phyloP scores from a whole-genome alignment of 1,140 invertebrate species.

The Leptopilina boulardi region DNA sequence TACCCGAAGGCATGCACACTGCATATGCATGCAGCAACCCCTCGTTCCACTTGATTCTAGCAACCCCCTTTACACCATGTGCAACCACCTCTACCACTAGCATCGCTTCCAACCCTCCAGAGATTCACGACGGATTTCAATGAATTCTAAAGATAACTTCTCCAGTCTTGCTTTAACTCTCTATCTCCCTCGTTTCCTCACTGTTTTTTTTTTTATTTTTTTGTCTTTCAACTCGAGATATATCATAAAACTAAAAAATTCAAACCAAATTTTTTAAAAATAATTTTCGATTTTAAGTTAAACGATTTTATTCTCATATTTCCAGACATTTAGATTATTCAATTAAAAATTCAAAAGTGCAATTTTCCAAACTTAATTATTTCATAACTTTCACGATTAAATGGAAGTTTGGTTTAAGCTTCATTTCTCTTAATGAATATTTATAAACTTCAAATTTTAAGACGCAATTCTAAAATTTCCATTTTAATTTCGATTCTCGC shows the following conservation, averaged over 20 bases:
- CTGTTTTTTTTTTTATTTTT: slow-evolving; percentile 35
- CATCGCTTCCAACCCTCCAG: slow-evolving; percentile 36
- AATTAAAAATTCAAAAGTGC: not conserved
- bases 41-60: slow-evolving; percentile 37
- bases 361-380: not conserved
- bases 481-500: not conserved
- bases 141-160: slow-evolving; percentile 67
- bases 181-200: slow-evolving; percentile 27
- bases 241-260: not conserved
- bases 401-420: not conserved
- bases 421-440: slow-evolving; percentile 21
- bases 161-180: slow-evolving; percentile 37
- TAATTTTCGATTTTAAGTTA: no score
- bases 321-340: not conserved
- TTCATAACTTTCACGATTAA: not conserved
- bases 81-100: slow-evolving; percentile 35
- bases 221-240: not conserved
- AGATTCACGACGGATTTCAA: slow-evolving; percentile 59
- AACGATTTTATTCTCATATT: no score
- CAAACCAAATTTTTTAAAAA: no score
- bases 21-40: slow-evolving; percentile 69
- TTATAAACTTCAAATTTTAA: not conserved
- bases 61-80: slow-evolving; percentile 34
- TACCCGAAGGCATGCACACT: slow-evolving; percentile 71
- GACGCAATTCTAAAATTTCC: not conserved